A percentile compares a stretch with the other conserved stretches of the same genome.
Evolutionary conservation across 2,113 vertebrate species (phyloP).

Genomic region (Neomonachus schauinslandi): DNA sequence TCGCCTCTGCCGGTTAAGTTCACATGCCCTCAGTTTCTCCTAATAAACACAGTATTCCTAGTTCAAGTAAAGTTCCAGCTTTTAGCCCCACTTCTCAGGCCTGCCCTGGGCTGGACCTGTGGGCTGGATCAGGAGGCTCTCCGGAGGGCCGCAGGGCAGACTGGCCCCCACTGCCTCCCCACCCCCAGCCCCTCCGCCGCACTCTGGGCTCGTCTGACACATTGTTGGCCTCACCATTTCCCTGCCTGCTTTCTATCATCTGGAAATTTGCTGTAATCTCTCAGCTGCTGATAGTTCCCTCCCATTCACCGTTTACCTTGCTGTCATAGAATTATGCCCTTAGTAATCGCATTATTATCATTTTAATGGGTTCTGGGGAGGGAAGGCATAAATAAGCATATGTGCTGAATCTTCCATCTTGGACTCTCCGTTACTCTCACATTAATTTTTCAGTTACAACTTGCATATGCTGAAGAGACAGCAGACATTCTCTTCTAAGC

Average conservation of each 20-base stretch:
- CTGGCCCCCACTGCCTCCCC: no score
- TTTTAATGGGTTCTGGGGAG: slow-evolving; percentile 52
- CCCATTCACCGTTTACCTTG: not conserved
- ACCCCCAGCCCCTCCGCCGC: not conserved
- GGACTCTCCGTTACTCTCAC: slow-evolving; percentile 32
- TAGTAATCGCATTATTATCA: slow-evolving; percentile 50
- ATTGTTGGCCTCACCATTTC: not conserved
- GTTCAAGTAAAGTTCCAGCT: not conserved
- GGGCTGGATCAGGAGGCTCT: not conserved
- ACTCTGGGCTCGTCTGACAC: not conserved
- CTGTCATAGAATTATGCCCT: not conserved
- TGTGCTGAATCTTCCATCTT: not conserved
- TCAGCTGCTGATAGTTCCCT: not conserved
- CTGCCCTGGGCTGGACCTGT: not conserved
- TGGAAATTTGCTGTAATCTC: not conserved
- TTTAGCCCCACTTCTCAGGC: no score
- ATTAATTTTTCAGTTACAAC: slow-evolving; percentile 41
- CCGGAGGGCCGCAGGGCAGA: not conserved
- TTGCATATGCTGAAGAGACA: slow-evolving; percentile 26
- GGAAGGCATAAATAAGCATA: not conserved
- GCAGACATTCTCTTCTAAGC: not conserved
- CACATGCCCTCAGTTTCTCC: not conserved
- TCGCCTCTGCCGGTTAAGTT: not conserved
- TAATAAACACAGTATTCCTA: not conserved
- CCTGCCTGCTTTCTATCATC: not conserved